A percentile compares a stretch with the other conserved stretches of the same genome.
phyloP scores from a whole-genome alignment of 2,888 invertebrate species.

The Cryptophagus acutangulus region DNA sequence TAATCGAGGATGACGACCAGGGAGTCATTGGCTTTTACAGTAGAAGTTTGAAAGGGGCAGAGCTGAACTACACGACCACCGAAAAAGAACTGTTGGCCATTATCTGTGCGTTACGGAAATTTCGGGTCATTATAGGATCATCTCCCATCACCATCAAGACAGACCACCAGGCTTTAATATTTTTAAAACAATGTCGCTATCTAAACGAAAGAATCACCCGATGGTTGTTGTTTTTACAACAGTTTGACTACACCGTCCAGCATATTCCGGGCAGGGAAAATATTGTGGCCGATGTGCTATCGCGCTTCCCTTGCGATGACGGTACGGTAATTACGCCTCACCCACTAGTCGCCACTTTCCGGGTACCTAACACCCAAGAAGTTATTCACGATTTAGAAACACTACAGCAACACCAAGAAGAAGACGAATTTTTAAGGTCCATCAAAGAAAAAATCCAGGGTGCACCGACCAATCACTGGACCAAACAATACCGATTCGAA shows the following conservation, averaged over 20 bases:
- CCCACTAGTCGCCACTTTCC: too few species aligned
- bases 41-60: conserved; percentile 12
- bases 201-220: conserved; percentile 20
- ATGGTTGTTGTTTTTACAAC: conserved; percentile 26
- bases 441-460: too few species aligned
- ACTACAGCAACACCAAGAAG: too few species aligned
- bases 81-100: conserved; percentile 22
- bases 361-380: too few species aligned
- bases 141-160: neutral
- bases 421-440: too few species aligned
- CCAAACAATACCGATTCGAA: too few species aligned
- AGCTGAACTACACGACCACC: conserved; percentile 19
- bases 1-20: conserved; percentile 4
- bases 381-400: too few species aligned
- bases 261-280: conserved; percentile 27
- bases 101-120: conserved; percentile 15
- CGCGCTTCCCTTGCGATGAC: conserved; percentile 13
- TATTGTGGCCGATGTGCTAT: conserved; percentile 18
- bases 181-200: conserved; percentile 3
- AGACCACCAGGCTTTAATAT: conserved; percentile 3
- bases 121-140: conserved; percentile 3
- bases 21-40: conserved; percentile 17
- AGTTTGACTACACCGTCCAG: conserved; percentile 22
- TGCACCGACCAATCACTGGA: too few species aligned
- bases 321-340: too few species aligned